Base-by-base conservation (phyloP, 2,797 vertebrate genomes). In the Notolepis coatsorum region DNA sequence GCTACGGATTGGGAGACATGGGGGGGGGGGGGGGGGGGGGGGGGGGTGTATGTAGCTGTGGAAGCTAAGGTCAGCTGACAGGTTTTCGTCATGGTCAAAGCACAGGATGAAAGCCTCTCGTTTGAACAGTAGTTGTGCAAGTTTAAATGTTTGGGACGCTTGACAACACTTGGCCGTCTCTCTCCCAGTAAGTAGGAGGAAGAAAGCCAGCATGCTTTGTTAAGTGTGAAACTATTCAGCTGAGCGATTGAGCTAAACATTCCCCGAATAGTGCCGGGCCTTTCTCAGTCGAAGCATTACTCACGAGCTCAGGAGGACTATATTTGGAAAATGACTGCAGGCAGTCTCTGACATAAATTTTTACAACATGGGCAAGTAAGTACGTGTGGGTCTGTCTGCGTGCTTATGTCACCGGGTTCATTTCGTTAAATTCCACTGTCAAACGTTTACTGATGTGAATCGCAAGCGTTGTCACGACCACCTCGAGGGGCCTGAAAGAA, bases 241-340 rank as follows among this genome's bases (percentile, higher is more conserved):
- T 35, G 43, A 64, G 61, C 66, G n/a, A 60, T 71, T 58, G 25
- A 64, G 61, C 56, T 69, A 59, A 81, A 73, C 67, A 84, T 78
- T 76, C 71, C 27, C 39, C 13, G 17, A 73, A 66, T 50, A 41
- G 30, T 77, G 70, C 74, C 57, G 52, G 46, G n/a, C 41, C 33
- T 17, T 27, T 50, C 54, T 48, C 51, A 64, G 60, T 62, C 64
- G 58, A 79, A 67, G 58, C 39, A 38, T 63, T 71, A 54, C 45
- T 49, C 43, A 42, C 68, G 61, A 68, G 65, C 43, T 64, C 6
- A 73, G 39, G 24, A 65, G 21, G 67, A 48, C 80, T 85, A 88
- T 80, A 84, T 88, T 85, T 86, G 79, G 84, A 81, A 65, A 84
- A 73, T 76, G 33, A 79, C 66, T 38, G 18, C n/a, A n/a, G 12